These are phyloP conservation scores for Centrocercus urophasianus DNA, from an alignment of 2,113 vertebrate genomes.

Conservation along the genomic window DNA sequence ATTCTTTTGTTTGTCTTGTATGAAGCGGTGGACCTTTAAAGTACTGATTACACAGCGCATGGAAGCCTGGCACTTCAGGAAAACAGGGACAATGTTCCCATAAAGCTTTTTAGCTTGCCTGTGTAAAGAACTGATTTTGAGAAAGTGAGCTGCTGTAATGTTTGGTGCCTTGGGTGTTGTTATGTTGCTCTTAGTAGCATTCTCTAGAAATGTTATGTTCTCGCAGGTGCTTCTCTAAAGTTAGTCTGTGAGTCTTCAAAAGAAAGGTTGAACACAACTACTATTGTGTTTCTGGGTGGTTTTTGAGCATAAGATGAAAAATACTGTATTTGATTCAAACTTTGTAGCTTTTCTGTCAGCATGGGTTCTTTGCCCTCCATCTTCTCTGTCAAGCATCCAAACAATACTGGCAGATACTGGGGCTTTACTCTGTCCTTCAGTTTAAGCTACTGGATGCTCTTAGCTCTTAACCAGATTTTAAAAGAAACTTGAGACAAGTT, in stretches of 20 bases:
- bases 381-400: background rate
- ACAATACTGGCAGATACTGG: background rate
- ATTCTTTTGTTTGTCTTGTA: background rate
- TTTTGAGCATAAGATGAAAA: background rate
- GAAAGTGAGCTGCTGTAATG: background rate
- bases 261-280: background rate
- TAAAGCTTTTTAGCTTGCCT: background rate
- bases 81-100: background rate
- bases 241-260: background rate
- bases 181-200: background rate
- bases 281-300: background rate
- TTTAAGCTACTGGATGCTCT: background rate
- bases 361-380: background rate
- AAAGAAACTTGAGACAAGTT: background rate
- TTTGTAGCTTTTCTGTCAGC: background rate
- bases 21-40: background rate
- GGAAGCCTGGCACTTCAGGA: background rate
- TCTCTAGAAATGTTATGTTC: background rate
- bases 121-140: background rate
- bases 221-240: background rate
- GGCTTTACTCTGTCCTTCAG: background rate
- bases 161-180: background rate
- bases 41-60: accelerated
- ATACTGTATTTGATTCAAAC: background rate
- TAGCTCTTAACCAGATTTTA: background rate